Base-by-base conservation (phyloP, 2,797 vertebrate species). In the Euthynnus affinis region DNA sequence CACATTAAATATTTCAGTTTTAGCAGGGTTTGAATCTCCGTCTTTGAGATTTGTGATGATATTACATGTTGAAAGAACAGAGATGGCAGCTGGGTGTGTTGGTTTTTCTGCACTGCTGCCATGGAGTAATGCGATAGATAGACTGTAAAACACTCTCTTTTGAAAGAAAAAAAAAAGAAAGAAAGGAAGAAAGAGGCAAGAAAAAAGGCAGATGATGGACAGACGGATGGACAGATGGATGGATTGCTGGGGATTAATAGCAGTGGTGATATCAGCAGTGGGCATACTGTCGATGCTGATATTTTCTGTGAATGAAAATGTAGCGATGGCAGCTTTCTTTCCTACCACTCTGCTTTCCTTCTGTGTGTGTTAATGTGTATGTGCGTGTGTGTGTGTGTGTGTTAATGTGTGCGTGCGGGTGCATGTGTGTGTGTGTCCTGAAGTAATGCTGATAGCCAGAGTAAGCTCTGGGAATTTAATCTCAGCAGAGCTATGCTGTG, bases 381-480 rank as follows among this genome's bases (percentile, higher is more conserved):
- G 62, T 40, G 66, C 40, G 67, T 64, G 65, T 65, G 61, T 56
- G 61, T 29, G 52, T 63, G 64, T 32, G 70, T 64, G 76, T n/a
- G n/a, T n/a, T n/a, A n/a, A n/a, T n/a, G n/a, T 57, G 44, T 72
- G 27, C 48, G 48, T 59, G 59, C 67, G 71, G 42, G 71, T 60
- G 70, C 63, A 66, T 68, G 74, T 66, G 76, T 48, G 73, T 74
- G 71, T 76, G 85, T 83, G 80, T 91, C 90, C 89, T 92, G 91
- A 87, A 92, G 91, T 91, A 91, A 91, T 91, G 90, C 91, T 91
- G 91, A 93, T 93, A 91, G 91, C 90, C 85, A 89, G 87, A 89
- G 84, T 91, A 92, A 92, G 86, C 90, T 88, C 88, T 91, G 91
- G 89, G 91, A 92, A 92, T 92, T 93, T 90, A 93, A 93, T 93